Conservation (phyloP, 1,140 invertebrate genomes). For the Macrostomum lignano region DNA sequence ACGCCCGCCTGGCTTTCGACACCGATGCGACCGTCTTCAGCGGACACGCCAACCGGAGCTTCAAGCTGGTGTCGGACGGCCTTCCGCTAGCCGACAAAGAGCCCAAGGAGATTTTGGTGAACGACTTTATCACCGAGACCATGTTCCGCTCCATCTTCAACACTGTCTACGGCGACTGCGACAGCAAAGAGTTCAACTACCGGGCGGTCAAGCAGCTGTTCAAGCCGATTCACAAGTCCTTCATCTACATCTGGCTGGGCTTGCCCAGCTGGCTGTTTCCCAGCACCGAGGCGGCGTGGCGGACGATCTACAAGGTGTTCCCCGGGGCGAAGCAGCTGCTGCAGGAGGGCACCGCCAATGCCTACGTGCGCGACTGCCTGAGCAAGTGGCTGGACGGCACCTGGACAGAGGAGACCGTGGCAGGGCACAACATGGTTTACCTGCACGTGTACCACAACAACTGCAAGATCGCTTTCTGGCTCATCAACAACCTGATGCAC, state of each 20-base stretch:
- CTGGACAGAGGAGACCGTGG: constrained; percentile 19
- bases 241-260: constrained; percentile 26
- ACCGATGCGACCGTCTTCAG: constrained; percentile 7
- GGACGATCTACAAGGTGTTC: constrained; percentile 15
- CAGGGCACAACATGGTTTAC: constrained; percentile 25
- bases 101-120: too few species aligned
- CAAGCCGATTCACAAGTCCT: constrained; percentile 24
- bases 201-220: constrained; percentile 17
- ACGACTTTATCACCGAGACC: constrained; percentile 17
- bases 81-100: too few species aligned
- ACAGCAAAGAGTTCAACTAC: constrained; percentile 13
- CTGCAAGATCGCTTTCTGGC: constrained; percentile 20
- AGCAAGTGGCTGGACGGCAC: constrained; percentile 15
- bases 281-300: constrained; percentile 13
- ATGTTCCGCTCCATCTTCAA: constrained; percentile 22
- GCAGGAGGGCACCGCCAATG: constrained; percentile 13
- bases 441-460: constrained; percentile 28
- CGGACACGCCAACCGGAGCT: constrained; percentile 3
- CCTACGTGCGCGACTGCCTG: constrained; percentile 19
- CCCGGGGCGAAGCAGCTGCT: constrained; percentile 15
- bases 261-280: constrained; percentile 19
- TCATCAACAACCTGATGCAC: constrained; percentile 15
- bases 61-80: not conserved
- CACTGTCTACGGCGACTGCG: constrained; percentile 19
- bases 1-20: too few species aligned